Base-by-base conservation (phyloP, 2,113 vertebrate genomes). In the Callospermophilus lateralis region DNA sequence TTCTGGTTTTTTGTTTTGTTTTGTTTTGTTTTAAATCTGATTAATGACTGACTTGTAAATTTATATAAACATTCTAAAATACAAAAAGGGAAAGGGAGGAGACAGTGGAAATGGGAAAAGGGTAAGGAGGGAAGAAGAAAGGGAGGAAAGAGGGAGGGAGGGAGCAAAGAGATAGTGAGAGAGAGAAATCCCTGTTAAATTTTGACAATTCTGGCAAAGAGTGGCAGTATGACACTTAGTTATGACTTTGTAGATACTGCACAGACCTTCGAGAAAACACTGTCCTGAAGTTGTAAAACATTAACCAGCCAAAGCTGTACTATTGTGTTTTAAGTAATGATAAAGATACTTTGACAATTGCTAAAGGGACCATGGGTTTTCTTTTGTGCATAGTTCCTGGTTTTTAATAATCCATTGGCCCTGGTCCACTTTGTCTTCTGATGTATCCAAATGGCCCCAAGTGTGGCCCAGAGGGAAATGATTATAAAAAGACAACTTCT, bases 41-140 rank as follows among this genome's bases (percentile, higher is more conserved):
- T 73, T 96, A 94, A 74, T 73, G 87, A 83, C 55, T 68, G 15
- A 90, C 92, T 85, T 94, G 15, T 95, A 95, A 93, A 16, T 34
- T 78, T 87, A 10, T 77, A 8, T 55, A 94, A 91, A 95, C 48
- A 83, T 72, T 80, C n/a, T 68, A 37, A 95, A 91, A 74, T 55
- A 55, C 92, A 92, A 85, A 89, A 73, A 90, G 45, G 6, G 42
- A 37, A 86, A 74, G 16, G 34, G 51, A 70, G 67, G 12, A 70
- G 67, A n/a, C 5, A 34, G n/a, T 34, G 34, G 65, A 67, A 8
- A 24, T 30, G 12, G 65, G 12, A 32, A 32, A 32, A 11, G 12
- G 28, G 4, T 30, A 16, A 7, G 32, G 20, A 70, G 16, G 4
- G 16, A n/a, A n/a, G 17, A n/a, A 70, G 32, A n/a, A 16, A n/a